Evolutionary conservation across 2,113 vertebrate genomes (phyloP), one percentile per base, ranked within the genome.

Genomic region (Macrotus californicus): DNA sequence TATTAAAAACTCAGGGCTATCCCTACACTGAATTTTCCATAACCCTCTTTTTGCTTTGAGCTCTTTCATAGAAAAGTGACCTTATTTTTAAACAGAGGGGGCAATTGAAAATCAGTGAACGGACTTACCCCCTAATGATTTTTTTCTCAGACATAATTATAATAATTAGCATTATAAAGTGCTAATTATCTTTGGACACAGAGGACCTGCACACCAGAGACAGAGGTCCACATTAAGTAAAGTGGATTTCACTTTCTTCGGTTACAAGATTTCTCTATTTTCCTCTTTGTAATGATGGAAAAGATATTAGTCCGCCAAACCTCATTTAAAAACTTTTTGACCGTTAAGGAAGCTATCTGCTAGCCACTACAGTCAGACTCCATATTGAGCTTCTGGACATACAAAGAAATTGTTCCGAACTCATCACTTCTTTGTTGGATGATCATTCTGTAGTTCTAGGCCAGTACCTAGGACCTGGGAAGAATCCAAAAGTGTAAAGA

Each of bases 111-210:
- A 98, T 98, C 98, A 97, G 97, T 98, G 98, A 99, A 98, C 97
- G 98, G 97, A 97, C 98, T 94, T 98, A 98, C 98, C 98, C 98
- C 98, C 97, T 98, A 98, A 98, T 98, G 98, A 98, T 98, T 98
- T 98, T 98, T 99, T 98, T 98, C 98, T 98, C 98, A 98, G 98
- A 98, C 98, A 98, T 98, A 98, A 98, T 99, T 99, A 98, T 98
- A 98, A 98, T 98, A 98, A 98, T 98, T 98, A 98, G 97, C 98
- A 98, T 98, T 98, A 98, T 98, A 98, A 98, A 98, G 98, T 98
- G 98, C 98, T 98, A 98, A 99, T 99, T 99, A 98, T 98, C 98
- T 98, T 98, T 98, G 98, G 98, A 98, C 98, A 98, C 97, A 0
- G 97, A 98, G 98, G 98, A 98, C 97, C 98, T 98, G 73, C 94